A percentile compares a stretch with the other conserved stretches of the same genome.
phyloP scores from a whole-genome alignment of 2,113 vertebrate species.

The Spizaetus ornatus region DNA sequence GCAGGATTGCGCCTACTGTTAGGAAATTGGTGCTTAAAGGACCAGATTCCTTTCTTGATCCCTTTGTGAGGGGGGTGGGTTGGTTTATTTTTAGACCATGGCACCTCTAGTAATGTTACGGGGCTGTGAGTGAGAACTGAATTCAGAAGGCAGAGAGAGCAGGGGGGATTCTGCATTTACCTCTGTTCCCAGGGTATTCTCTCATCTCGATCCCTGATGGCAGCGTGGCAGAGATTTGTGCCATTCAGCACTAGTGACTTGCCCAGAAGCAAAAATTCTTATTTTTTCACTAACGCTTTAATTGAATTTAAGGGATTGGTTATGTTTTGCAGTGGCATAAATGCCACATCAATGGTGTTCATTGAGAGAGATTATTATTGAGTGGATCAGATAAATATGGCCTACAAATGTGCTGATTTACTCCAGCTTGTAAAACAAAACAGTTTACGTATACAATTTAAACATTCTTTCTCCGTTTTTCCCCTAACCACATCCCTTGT shows the following conservation, averaged over 20 bases:
- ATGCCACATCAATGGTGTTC: conserved; percentile 68
- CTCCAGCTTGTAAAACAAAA: conserved; percentile 77
- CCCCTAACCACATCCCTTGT: conserved; percentile 79
- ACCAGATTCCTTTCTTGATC: not conserved
- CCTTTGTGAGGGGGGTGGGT: not conserved
- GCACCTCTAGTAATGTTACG: not conserved
- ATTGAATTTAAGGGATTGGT: conserved; percentile 66
- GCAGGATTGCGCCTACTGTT: rapidly evolving
- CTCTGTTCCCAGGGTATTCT: not conserved
- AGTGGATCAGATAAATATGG: conserved; percentile 73
- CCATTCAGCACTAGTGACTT: conserved; percentile 4
- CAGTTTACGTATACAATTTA: conserved; percentile 80
- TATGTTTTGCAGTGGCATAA: conserved; percentile 59
- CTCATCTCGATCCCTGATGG: not conserved
- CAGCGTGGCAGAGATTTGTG: conserved; percentile 27
- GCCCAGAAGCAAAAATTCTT: conserved; percentile 64
- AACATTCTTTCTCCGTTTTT: conserved; percentile 70
- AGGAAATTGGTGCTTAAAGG: not conserved
- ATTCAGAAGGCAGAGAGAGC: not conserved
- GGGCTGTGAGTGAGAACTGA: not conserved
- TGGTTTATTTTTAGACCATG: not conserved
- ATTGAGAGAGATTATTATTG: conserved; percentile 52
- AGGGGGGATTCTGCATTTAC: not conserved
- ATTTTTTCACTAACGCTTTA: conserved; percentile 47
- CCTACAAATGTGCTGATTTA: conserved; percentile 75